phyloP scores from a whole-genome alignment of 1,140 invertebrate species.

The Mya arenaria region DNA sequence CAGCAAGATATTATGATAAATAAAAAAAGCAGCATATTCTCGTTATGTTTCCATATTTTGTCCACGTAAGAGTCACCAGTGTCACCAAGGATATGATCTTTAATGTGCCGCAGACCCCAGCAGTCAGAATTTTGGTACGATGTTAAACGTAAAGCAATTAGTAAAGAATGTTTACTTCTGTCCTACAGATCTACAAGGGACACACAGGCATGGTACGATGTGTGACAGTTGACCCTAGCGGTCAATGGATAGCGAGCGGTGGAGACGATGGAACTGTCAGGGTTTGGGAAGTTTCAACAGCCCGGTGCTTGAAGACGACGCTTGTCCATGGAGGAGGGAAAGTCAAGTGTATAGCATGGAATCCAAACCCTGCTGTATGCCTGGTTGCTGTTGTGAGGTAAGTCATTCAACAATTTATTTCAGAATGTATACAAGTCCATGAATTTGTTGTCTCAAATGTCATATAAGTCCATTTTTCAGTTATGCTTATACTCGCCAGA shows the following conservation, averaged over 20 bases:
- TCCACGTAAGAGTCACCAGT: too few species aligned
- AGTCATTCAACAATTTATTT: conserved; percentile 81
- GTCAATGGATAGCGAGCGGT: conserved; percentile 95
- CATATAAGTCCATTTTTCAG: too few species aligned
- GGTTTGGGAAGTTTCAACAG: conserved; percentile 80
- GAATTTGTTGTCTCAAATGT: too few species aligned
- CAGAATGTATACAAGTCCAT: too few species aligned
- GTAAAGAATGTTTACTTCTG: neutral
- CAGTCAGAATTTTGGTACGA: too few species aligned
- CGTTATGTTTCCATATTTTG: too few species aligned
- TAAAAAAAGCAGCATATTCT: too few species aligned
- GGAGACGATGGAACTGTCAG: conserved; percentile 96
- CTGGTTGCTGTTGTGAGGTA: conserved; percentile 91
- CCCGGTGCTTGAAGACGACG: conserved; percentile 93
- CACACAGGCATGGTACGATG: conserved; percentile 94
- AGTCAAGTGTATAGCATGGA: conserved; percentile 95
- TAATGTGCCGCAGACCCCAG: too few species aligned
- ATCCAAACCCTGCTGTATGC: conserved; percentile 91
- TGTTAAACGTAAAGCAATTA: too few species aligned
- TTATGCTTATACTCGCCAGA: too few species aligned
- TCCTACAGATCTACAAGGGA: conserved; percentile 88
- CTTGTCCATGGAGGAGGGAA: conserved; percentile 81
- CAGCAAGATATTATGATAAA: too few species aligned
- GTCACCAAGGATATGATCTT: too few species aligned
- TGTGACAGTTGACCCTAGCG: conserved; percentile 88